Evolutionary conservation across 1,140 invertebrate genomes (phyloP), one percentile per base, ranked within the genome.

Genomic region (Bombus impatiens): DNA sequence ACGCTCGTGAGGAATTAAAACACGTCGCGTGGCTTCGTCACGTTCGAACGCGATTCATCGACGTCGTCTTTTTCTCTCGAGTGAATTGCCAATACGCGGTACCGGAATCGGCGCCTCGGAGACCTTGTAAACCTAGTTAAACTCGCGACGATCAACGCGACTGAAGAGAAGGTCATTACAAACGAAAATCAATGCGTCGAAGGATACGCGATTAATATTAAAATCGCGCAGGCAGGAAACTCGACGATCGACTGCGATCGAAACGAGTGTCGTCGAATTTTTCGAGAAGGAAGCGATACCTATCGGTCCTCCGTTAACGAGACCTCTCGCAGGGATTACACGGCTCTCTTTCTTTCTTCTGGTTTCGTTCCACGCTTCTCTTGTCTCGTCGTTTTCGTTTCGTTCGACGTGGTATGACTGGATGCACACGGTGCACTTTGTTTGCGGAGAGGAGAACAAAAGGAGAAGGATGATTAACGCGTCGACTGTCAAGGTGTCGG

Each of bases 171-270:
- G 82, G 65, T n/a, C 65, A 57, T 28, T n/a, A 42, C 44, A 9
- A 89, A 68, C 68, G 40, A 44, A 78, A 81, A 25, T 35, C n/a
- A 15, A 47, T 53, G 42, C n/a, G 42, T 9, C 59, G 82, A 79
- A 84, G 82, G 65, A 84, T 70, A 78, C 65, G 57, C 28, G n/a
- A 79, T 75, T 62, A 57, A 70, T 65, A 87, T 84, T 84, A 59
- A 84, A 68, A 44, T 22, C 18, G 18, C 32, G 9, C 5, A 6
- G 22, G 6, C 25, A 4, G 47, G 67, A 78, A 84, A 59, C 57
- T 37, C 10, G 35, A 32, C 65, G 35, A 74, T 32, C 77, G 40
- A 9, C 13, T 12, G 5, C 70, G 18, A 65, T 25, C 25, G 28
- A 47, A 68, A 47, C 70, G 22, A 15, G 70, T 42, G 70, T 42